Evolutionary conservation across 2,888 invertebrate species (phyloP).

Genomic region (Spialia ferax): DNA sequence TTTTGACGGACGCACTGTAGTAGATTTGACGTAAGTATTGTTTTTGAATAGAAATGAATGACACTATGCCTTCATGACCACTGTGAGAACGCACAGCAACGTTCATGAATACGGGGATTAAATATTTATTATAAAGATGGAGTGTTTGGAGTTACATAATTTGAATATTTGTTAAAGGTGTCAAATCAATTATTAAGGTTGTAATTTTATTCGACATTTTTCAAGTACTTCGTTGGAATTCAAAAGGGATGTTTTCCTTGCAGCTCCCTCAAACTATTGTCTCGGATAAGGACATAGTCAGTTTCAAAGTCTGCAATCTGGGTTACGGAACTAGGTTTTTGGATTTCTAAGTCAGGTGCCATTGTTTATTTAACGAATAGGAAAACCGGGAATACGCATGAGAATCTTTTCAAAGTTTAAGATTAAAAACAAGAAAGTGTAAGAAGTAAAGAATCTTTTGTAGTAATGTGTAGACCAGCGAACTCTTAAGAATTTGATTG

Average conservation of each 20-base stretch:
- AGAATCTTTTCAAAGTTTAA: neutral
- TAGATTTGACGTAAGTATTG: no score
- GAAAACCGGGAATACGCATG: neutral
- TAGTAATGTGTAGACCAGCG: no score
- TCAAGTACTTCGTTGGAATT: neutral
- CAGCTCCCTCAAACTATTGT: slow-evolving; percentile 18
- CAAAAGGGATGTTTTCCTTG: neutral
- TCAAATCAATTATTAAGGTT: neutral
- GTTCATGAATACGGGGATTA: no score
- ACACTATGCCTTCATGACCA: no score
- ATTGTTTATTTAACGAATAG: slow-evolving; percentile 30
- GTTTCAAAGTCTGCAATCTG: slow-evolving; percentile 11
- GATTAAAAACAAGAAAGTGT: no score
- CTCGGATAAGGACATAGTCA: neutral
- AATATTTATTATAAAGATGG: no score
- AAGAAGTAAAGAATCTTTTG: no score
- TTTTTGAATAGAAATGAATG: no score
- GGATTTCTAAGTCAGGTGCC: slow-evolving; percentile 28
- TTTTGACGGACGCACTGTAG: no score
- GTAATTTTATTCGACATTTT: no score
- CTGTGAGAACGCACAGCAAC: no score
- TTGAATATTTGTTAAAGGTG: neutral
- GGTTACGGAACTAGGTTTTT: slow-evolving; percentile 37
- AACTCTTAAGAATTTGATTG: no score
- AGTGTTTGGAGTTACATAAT: neutral